Evolutionary conservation across 2,797 vertebrate genomes (phyloP), one percentile per base, ranked within the genome.

Genomic region (Hydrolagus colliei): DNA sequence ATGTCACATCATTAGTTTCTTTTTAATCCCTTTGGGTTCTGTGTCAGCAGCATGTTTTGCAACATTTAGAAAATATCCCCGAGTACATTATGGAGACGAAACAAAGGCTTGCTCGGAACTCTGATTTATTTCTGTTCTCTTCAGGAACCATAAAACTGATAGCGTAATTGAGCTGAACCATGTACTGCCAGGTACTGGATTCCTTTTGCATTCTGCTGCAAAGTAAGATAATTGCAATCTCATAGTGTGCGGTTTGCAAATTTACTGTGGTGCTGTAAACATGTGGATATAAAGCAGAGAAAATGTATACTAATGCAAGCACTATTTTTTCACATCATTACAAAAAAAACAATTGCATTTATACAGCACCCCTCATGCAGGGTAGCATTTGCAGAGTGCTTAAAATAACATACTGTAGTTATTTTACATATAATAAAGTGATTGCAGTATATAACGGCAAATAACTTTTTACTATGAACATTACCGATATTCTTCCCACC

Each of bases 1-100:
- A 62, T 86, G 88, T 86, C 87, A 87, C n/a, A 85, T 1, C 65
- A 84, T 84, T 84, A 9, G 9, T 71, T 84, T 41, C 32, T 5
- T 77, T 59, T 72, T 86, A 89, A 90, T 87, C 91, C 88, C 88
- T 89, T 6, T n/a, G 87, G 88, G 89, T 86, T 88, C 86, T 89
- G 82, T 86, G 86, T 90, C 87, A 91, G 87, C 86, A 88, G 82
- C 72, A 12, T 27, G 87, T 87, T 89, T 89, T 87, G 78, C 86
- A 91, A 88, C 87, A 86, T 88, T 90, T 86, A 88, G 88, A 59
- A 88, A 89, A 88, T 71, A 22, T 32, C 14, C 78, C 65, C 20
- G 10, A 68, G 65, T 18, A 71, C 18, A 52, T 71, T 4, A 10
- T 8, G 18, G 35, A 84, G 0, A 84, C 67, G 10, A 71, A 84